These are phyloP conservation scores for Unio pictorum DNA, from an alignment of 2,888 invertebrate genomes.

Conservation along the genomic window DNA sequence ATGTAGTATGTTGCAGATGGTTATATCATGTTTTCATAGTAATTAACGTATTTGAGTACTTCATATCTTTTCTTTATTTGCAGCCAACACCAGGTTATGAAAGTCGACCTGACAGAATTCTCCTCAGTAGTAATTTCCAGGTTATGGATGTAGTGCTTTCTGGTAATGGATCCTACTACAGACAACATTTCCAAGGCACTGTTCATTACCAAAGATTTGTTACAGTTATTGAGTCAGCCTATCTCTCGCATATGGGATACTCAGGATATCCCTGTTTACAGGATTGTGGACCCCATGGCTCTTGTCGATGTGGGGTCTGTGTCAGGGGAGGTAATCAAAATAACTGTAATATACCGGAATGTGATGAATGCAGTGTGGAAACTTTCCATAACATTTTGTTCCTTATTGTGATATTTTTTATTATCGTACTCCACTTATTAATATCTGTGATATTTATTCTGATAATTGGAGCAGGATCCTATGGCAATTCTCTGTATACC, in stretches of 20 bases:
- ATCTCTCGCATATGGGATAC: conserved; percentile 36
- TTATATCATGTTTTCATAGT: too few relatives aligned
- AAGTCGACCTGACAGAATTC: conserved; percentile 64
- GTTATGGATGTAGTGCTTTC: conserved; percentile 20
- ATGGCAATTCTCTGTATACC: conserved; percentile 37
- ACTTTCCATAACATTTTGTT: conserved; percentile 30
- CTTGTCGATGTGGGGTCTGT: conserved; percentile 65
- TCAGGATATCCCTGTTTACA: conserved; percentile 59
- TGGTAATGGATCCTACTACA: conserved; percentile 55
- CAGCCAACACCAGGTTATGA: conserved; percentile 63
- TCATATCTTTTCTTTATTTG: conserved; percentile 10
- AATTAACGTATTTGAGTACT: background rate
- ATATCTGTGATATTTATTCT: conserved; percentile 50
- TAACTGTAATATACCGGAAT: conserved; percentile 54
- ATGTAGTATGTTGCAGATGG: too few relatives aligned
- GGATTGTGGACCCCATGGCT: conserved; percentile 66
- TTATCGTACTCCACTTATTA: conserved; percentile 40
- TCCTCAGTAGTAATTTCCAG: conserved; percentile 39
- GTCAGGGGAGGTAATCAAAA: conserved; percentile 46
- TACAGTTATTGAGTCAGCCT: conserved; percentile 40
- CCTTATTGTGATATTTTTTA: conserved; percentile 22
- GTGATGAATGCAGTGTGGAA: conserved; percentile 48
- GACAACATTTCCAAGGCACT: conserved; percentile 32
- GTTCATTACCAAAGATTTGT: conserved; percentile 46
- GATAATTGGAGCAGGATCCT: conserved; percentile 40